Percentiles rank a stretch among this genome's conserved stretches.
These are phyloP conservation scores for Rhagoletis pomonella DNA, from an alignment of 1,140 invertebrate species.

Conservation along the genomic window DNA sequence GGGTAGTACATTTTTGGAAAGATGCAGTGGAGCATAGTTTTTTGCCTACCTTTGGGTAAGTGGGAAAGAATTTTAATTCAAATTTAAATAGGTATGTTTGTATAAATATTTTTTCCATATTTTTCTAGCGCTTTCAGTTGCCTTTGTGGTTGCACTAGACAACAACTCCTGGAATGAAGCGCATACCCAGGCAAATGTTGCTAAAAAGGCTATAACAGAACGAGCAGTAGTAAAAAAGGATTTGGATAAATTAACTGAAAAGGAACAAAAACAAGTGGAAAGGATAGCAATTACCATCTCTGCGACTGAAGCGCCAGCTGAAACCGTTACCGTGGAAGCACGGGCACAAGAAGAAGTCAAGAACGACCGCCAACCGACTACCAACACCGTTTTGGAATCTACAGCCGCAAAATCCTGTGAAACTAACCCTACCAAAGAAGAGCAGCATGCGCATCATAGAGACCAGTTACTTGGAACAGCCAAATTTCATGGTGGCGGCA, in stretches of 20 bases:
- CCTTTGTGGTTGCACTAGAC: background rate
- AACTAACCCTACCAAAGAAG: background rate
- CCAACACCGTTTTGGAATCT: background rate
- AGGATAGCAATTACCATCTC: background rate
- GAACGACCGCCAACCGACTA: background rate
- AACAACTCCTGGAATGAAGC: background rate
- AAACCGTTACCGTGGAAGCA: background rate
- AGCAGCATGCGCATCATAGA: background rate
- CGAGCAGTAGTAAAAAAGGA: constrained; percentile 32
- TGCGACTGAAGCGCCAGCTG: background rate
- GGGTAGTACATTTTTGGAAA: constrained; percentile 14
- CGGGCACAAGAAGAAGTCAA: too few species aligned
- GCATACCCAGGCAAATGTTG: background rate
- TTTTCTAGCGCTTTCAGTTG: background rate
- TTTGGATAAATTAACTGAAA: background rate
- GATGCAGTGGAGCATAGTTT: constrained; percentile 16
- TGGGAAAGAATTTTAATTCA: background rate
- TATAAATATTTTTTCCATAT: background rate
- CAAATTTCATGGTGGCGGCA: constrained; percentile 29
- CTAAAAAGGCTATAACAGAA: background rate
- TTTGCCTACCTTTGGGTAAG: background rate
- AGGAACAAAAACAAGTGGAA: background rate
- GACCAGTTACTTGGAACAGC: background rate
- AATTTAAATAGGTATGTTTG: background rate
- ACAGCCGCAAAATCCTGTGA: background rate